Percentiles rank a stretch among this genome's conserved stretches.
These are phyloP conservation scores for Carettochelys insculpta DNA, from an alignment of 2,113 vertebrate genomes.

Conservation along the genomic window DNA sequence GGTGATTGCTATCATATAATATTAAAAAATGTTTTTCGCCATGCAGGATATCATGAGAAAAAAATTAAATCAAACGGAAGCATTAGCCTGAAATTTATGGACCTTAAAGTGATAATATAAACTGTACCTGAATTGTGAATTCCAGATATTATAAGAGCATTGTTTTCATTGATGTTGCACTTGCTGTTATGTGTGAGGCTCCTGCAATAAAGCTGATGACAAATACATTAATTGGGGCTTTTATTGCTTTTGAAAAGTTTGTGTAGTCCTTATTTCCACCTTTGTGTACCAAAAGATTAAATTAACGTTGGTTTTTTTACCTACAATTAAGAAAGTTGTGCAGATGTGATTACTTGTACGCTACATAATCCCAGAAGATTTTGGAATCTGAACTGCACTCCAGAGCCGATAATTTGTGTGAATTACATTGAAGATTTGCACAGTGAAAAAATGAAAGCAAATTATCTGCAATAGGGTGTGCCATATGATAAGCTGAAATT, in stretches of 20 bases:
- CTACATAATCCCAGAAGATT: background rate
- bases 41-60: background rate
- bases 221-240: background rate
- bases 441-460: background rate
- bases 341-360: rapidly evolving
- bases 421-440: rapidly evolving
- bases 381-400: rapidly evolving
- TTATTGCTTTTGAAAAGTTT: rapidly evolving
- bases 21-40: background rate
- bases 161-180: background rate
- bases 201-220: rapidly evolving
- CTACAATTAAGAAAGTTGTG: background rate
- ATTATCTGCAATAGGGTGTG: background rate
- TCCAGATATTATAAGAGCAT: background rate
- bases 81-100: background rate
- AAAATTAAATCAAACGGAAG: slow-evolving; percentile 22
- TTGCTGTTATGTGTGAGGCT: background rate
- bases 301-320: background rate
- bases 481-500: rapidly evolving
- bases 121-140: background rate
- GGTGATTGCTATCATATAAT: background rate
- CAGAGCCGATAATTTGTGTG: rapidly evolving
- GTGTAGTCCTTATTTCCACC: background rate
- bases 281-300: background rate
- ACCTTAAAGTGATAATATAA: rapidly evolving